phyloP scores from a whole-genome alignment of 2,113 vertebrate genomes.

The Myxocyprinus asiaticus region DNA sequence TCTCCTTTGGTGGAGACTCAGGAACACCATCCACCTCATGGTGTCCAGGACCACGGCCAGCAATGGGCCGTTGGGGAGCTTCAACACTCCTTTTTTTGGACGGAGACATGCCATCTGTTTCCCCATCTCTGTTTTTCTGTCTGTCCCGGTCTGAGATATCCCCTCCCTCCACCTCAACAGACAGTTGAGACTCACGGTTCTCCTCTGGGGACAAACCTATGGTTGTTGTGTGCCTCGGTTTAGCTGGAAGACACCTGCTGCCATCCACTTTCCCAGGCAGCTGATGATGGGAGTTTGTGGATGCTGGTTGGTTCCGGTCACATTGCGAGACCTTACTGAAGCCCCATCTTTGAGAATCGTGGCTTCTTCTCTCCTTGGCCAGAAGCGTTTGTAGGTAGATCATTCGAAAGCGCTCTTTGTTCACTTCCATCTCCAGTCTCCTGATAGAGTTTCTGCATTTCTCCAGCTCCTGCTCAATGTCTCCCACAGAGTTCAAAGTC shows the following conservation, averaged over 20 bases:
- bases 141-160: constrained; percentile 1
- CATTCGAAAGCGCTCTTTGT: constrained; percentile 98
- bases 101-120: constrained; percentile 60
- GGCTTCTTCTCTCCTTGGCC: constrained; percentile 95
- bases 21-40: constrained; percentile 75
- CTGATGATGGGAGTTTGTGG: constrained; percentile 68
- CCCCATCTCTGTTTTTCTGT: constrained; percentile 21
- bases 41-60: constrained; percentile 54
- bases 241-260: constrained; percentile 71
- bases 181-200: constrained; percentile 54
- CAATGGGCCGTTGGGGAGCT: constrained; percentile 66
- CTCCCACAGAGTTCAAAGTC: constrained; percentile 91
- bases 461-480: constrained; percentile 95
- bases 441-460: constrained; percentile 92
- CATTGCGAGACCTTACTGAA: constrained; percentile 83
- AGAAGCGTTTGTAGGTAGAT: constrained; percentile 98
- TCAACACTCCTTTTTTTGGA: constrained; percentile 62
- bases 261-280: constrained; percentile 60
- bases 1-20: constrained; percentile 78
- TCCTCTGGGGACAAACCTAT: constrained; percentile 80
- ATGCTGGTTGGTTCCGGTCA: constrained; percentile 77
- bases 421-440: constrained; percentile 94
- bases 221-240: constrained; percentile 68
- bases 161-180: constrained; percentile 15
- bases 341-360: constrained; percentile 95